Conservation (phyloP, 2,113 vertebrate genomes). For the Saiga tatarica region DNA sequence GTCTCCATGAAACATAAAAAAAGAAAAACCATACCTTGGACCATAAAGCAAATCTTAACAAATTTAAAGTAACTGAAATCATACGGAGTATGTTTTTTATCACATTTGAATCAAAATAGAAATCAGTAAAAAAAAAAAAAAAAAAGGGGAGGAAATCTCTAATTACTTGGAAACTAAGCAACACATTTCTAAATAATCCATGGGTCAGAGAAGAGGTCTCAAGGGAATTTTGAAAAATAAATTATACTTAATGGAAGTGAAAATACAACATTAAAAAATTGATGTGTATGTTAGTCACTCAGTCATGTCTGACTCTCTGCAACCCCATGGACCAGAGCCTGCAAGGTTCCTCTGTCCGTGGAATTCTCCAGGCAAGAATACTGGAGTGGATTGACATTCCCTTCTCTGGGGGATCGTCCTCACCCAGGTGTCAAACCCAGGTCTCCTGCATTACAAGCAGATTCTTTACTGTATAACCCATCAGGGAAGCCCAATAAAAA, state of each 20-base stretch:
- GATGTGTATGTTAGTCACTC: not conserved
- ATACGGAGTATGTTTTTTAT: not conserved
- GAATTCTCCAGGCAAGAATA: not conserved
- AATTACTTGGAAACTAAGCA: not conserved
- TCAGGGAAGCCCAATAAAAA: not conserved
- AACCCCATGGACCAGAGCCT: not conserved
- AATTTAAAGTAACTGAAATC: not conserved
- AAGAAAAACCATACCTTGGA: not conserved
- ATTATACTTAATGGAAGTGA: not conserved
- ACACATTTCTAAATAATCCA: not conserved
- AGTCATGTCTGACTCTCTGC: not conserved
- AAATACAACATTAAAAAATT: not conserved
- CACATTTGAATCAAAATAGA: not conserved
- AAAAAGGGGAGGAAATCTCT: not conserved
- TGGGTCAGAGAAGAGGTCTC: not conserved
- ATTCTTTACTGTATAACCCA: not conserved
- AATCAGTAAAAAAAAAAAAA: not conserved
- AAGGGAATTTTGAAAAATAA: not conserved
- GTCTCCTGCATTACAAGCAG: not conserved
- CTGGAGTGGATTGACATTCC: not conserved
- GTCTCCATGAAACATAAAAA: not conserved
- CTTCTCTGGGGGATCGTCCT: not conserved
- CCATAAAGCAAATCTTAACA: not conserved
- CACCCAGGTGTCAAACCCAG: not conserved
- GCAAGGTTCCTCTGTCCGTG: not conserved